Evolutionary conservation across 2,113 vertebrate species (phyloP), one percentile per base, ranked within the genome.

Genomic region (Stigmatopora argus): DNA sequence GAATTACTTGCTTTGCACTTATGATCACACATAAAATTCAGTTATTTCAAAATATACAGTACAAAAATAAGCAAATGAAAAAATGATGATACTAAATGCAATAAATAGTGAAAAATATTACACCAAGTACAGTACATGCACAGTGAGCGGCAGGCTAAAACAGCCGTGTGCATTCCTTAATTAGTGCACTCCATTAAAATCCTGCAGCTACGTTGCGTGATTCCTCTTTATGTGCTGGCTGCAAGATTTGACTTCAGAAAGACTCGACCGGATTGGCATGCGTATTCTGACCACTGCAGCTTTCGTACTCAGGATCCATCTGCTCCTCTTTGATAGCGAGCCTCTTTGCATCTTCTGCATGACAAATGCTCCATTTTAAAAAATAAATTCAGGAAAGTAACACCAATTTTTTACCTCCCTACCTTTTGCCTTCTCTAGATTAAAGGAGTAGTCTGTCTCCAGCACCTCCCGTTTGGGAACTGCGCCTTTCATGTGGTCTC

Each of bases 241-340:
- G 19, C 51, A 23, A 5, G 2, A 56, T 56, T 13, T 56, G 5
- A 15, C 23, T 56, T 56, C 53, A 56, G 69, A 84, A 88, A 44
- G 78, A 85, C 12, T 88, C 91, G 5, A 74, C 82, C 31, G 53
- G 53, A 56, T 31, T 56, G 21, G 69, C 83, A 67, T 85, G 79
- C 58, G 68, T 38, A 13, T 87, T 92, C 62, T 85, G 84, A n/a
- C 90, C 91, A n/a, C 92, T 90, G 1, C 90, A 93, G 0, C 92
- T 91, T 78, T 97, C 96, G 2, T 98, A 99, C 60, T 94, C 95
- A 0, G 96, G 97, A 67, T 99, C 96, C 0, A 94, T 90, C 71
- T 96, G 94, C 71, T 99, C 97, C 78, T 99, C 96, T 86, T 99
- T 99, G 65, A 99, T 94, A 46, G 94, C 89, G 80, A 96, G 88